Percentiles rank a stretch among this genome's conserved stretches.
Conservation (phyloP, 2,797 vertebrate genomes). For the Anguilla megastoma region DNA sequence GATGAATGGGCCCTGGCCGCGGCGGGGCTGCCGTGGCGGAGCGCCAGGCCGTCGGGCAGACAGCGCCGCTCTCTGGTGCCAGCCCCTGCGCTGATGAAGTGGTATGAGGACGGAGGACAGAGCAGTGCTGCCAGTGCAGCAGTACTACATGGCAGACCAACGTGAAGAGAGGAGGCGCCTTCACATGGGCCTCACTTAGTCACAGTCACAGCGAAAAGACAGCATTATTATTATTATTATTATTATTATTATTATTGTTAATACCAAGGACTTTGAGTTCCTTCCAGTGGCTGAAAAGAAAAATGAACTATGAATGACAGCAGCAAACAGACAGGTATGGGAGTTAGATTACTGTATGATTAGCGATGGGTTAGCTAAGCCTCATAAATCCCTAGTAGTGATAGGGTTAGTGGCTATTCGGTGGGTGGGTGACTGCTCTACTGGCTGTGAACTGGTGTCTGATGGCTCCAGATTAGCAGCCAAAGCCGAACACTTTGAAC, state of each 20-base stretch:
- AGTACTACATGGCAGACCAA: background rate
- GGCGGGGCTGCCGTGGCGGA: background rate
- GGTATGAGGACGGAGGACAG: background rate
- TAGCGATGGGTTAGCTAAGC: background rate
- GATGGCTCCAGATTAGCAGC: background rate
- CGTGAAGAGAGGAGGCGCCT: background rate
- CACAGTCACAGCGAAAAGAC: background rate
- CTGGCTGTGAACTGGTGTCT: background rate
- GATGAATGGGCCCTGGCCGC: background rate
- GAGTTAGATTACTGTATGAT: background rate
- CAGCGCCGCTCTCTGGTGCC: background rate
- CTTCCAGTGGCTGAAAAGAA: background rate
- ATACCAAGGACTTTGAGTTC: too few relatives aligned
- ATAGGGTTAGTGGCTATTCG: background rate
- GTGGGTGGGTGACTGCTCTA: background rate
- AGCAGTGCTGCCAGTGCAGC: background rate
- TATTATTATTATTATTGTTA: too few relatives aligned
- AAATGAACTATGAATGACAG: background rate
- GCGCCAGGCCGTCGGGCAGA: background rate
- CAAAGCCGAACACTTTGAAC: background rate
- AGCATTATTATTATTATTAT: background rate
- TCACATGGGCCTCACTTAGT: background rate
- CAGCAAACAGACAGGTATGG: background rate
- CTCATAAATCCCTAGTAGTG: background rate
- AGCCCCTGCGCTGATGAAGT: slow-evolving; percentile 1